Evolutionary conservation across 1,140 invertebrate genomes (phyloP), one percentile per base, ranked within the genome.

Genomic region (Lasaia peninsularis): DNA sequence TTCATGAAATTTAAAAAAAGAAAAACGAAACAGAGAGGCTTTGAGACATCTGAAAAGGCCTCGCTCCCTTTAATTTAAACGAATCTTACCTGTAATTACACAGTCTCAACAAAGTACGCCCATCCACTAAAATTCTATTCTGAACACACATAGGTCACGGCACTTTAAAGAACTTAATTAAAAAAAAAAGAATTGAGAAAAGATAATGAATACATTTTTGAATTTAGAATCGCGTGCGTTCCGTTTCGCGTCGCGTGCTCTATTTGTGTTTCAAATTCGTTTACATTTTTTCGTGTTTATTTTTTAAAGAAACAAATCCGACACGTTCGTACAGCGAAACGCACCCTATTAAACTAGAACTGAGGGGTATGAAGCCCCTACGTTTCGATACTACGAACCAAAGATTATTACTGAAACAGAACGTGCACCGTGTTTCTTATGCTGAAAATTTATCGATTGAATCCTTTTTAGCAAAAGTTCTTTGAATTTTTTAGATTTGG

Each of bases 231-330:
- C 60, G 49, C 58, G 62, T 67, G 60, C n/a, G 33, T 31, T 53
- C 44, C 34, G 48, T 52, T 55, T 55, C n/a, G 20, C n/a, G 20
- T 70, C 65, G 67, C 67, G 67, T 73, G 66, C 58, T 68, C 56
- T 57, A 40, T 16, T 62, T 52, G 44, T 65, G 62, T 73, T 60
- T 60, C 12, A 60, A 69, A 72, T 70, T 68, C 67, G 71, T 50
- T 67, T 79, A 79, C 78, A 80, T 80, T 74, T 73, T 76, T 67
- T 79, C 71, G 75, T 75, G 66, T 77, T 76, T 75, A 69, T 70
- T 65, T 63, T 58, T 50, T 44, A 24, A 21, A 16, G 40, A 5
- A 12, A 40, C 40, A 52, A 18, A 52, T 56, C 50, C 40, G 50
- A 57, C 67, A 62, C 71, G 72, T 60, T 59, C 53, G 32, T 37